Evolutionary conservation across 1,140 invertebrate genomes (phyloP).

Genomic region (Cotesia typhae): DNA sequence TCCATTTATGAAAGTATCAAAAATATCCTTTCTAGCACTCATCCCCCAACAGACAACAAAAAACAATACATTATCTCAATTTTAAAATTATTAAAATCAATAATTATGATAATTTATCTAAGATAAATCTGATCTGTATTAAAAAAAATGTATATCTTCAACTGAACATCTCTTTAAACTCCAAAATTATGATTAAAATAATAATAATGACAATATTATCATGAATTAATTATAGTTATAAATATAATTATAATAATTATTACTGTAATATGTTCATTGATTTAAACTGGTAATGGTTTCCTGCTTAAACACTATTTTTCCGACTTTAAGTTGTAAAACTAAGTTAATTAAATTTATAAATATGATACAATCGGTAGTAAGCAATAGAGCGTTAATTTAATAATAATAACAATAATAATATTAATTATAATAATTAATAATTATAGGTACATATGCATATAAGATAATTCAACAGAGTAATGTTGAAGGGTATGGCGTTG

Average conservation of each 20-base stretch:
- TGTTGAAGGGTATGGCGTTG: conserved; percentile 61
- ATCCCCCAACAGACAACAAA: conserved; percentile 59
- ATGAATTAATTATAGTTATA: too few relatives aligned
- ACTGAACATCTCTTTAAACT: conserved; percentile 20
- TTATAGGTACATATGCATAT: conserved; percentile 57
- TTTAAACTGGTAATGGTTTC: conserved; percentile 43
- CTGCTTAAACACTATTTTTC: conserved; percentile 45
- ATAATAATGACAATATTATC: neutral
- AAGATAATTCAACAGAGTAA: conserved; percentile 56
- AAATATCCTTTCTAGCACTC: conserved; percentile 67
- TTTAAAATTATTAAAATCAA: conserved; percentile 58
- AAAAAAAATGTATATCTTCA: conserved; percentile 19
- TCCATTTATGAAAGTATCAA: conserved; percentile 69
- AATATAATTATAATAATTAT: conserved; percentile 31
- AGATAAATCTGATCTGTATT: conserved; percentile 31
- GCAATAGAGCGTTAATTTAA: conserved; percentile 60
- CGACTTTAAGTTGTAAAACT: conserved; percentile 59
- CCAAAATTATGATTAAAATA: neutral
- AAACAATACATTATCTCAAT: conserved; percentile 53
- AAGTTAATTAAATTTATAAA: conserved; percentile 59
- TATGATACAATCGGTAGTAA: conserved; percentile 62
- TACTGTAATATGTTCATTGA: conserved; percentile 25
- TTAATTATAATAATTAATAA: conserved; percentile 1
- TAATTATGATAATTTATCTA: conserved; percentile 43
- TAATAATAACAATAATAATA: conserved; percentile 52